Evolutionary conservation across 2,888 invertebrate genomes (phyloP).

Genomic region (Drosophila colorata): DNA sequence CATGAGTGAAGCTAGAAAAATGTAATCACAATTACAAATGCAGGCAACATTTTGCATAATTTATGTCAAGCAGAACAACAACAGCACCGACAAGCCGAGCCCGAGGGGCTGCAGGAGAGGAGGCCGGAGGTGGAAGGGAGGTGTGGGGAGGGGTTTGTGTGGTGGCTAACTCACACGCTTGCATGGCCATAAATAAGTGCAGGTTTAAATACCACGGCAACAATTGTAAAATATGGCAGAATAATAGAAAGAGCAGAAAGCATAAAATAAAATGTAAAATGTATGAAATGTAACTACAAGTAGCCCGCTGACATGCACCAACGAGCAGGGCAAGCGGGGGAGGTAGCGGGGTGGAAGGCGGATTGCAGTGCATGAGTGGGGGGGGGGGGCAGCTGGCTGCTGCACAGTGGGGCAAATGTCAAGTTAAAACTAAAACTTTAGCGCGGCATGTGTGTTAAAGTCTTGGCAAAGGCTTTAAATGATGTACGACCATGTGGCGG

Average conservation of each 20-base stretch:
- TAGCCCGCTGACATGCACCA: constrained; percentile 62
- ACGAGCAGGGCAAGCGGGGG: background rate
- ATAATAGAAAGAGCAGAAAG: constrained; percentile 77
- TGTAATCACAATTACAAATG: constrained; percentile 81
- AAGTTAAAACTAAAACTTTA: constrained; percentile 36
- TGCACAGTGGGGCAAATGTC: constrained; percentile 54
- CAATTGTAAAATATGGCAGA: constrained; percentile 82
- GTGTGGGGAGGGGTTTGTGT: too few relatives aligned
- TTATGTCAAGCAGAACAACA: constrained; percentile 79
- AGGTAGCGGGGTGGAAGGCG: background rate
- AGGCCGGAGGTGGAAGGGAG: background rate
- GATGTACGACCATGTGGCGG: constrained; percentile 5
- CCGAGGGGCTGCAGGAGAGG: background rate
- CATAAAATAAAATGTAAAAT: constrained; percentile 60
- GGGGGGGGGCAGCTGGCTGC: background rate
- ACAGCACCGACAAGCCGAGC: background rate
- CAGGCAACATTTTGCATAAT: constrained; percentile 80
- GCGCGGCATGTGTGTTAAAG: constrained; percentile 13
- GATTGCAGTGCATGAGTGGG: background rate
- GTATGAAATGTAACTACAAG: constrained; percentile 68
- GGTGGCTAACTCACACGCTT: constrained; percentile 43
- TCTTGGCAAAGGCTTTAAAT: constrained; percentile 40
- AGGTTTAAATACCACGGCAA: constrained; percentile 82
- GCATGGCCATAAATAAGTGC: constrained; percentile 80
- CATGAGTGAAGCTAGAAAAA: constrained; percentile 43